Evolutionary conservation across 1,140 invertebrate species (phyloP), one percentile per base, ranked within the genome.

Genomic region (Drosophila burlai): DNA sequence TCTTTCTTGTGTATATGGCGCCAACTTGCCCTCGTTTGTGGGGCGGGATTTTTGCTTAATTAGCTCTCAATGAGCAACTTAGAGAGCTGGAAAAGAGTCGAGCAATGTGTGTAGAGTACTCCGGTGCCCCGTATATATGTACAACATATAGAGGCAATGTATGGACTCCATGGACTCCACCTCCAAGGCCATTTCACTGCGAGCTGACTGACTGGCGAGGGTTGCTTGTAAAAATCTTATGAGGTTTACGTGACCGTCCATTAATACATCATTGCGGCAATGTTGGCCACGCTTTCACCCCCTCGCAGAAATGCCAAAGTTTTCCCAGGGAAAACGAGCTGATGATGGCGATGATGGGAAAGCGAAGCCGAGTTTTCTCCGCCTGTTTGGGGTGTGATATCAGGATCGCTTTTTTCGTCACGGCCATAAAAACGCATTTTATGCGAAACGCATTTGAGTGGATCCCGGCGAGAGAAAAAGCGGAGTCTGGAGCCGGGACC

Each of bases 351-450:
- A 9, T 49, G 67, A 57, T 57, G 71, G 69, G 69, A 73, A 72
- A 73, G 69, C 21, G 46, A 72, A 50, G 64, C 64, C 64, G 31
- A 24, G 34, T n/a, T 45, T 67, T 45, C 49, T 18, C n/a, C 24
- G 49, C 65, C 62, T 65, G 59, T 40, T 50, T 34, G 40, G 59
- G 49, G 52, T 77, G 65, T 61, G 49, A 66, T 80, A 55, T 75
- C 81, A 65, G 84, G 71, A 68, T 83, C 67, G 78, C 24, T 34
- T 83, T 83, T 86, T 87, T 87, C 77, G 84, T 89, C 82, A 85
- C 74, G 82, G 85, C 76, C 84, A 89, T 89, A 89, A 87, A 87
- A 87, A 87, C 83, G 83, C 84, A 87, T 83, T 87, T 90, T 90
- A 90, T 90, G 85, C 81, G 85, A 90, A 89, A 89, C 84, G 84